Percentiles rank a stretch among this genome's conserved stretches.
Conservation (phyloP, 2,888 invertebrate species). For the Hipparchia sbordonii region DNA sequence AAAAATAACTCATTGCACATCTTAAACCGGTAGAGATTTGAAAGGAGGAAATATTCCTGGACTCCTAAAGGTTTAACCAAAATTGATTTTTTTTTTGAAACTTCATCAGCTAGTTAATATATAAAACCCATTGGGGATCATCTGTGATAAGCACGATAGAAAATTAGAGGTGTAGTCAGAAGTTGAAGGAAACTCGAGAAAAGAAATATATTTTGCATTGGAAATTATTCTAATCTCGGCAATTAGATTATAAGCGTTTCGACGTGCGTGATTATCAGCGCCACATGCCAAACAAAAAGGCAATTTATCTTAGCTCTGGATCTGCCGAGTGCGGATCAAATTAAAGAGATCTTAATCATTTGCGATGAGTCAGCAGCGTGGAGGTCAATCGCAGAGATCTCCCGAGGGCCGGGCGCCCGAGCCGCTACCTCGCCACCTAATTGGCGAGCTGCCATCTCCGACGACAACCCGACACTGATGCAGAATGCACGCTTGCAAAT, state of each 20-base stretch:
- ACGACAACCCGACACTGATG: conserved; percentile 19
- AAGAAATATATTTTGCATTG: too few species aligned
- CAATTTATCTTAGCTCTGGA: conserved; percentile 8
- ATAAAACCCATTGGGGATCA: too few species aligned
- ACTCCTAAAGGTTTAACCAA: too few species aligned
- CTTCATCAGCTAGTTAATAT: too few species aligned
- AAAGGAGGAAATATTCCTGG: too few species aligned
- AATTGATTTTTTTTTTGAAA: too few species aligned
- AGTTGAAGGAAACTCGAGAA: too few species aligned
- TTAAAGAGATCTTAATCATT: conserved; percentile 37
- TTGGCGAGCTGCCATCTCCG: conserved; percentile 40
- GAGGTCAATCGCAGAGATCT: conserved; percentile 40
- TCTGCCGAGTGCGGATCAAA: conserved; percentile 25
- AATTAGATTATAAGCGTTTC: neutral
- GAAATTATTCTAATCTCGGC: neutral
- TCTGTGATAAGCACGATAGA: too few species aligned
- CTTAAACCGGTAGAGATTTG: too few species aligned
- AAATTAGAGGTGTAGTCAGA: too few species aligned
- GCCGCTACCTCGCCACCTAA: conserved; percentile 38
- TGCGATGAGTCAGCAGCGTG: conserved; percentile 37
- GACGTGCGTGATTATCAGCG: conserved; percentile 1
- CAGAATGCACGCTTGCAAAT: conserved; percentile 10
- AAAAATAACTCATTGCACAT: too few species aligned
- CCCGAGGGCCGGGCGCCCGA: conserved; percentile 32
- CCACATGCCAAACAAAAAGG: conserved; percentile 7